phyloP scores from a whole-genome alignment of 2,113 vertebrate genomes.

The Varanus salvator region DNA sequence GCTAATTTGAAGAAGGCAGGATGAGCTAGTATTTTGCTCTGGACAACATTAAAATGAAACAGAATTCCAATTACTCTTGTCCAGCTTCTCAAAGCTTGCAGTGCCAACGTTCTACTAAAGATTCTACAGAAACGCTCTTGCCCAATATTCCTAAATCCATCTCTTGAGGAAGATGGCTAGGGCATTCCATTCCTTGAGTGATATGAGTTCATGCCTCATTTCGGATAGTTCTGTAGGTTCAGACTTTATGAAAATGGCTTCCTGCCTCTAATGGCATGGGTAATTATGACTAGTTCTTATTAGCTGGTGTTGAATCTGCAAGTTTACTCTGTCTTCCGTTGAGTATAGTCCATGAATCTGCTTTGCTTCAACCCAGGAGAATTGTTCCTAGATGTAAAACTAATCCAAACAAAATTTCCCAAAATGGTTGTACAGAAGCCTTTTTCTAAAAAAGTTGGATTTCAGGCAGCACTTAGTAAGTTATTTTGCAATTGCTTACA shows the following conservation, averaged over 20 bases:
- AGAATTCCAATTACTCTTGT: background rate
- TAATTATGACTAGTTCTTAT: background rate
- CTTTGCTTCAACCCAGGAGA: fast-evolving
- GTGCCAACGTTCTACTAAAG: background rate
- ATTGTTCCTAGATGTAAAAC: background rate
- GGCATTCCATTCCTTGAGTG: background rate
- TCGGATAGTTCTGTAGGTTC: fast-evolving
- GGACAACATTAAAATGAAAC: background rate
- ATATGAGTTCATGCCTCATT: background rate
- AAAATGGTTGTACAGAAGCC: background rate
- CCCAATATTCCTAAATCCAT: background rate
- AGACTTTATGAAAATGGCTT: background rate
- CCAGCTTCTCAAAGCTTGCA: background rate
- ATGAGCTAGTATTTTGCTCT: background rate
- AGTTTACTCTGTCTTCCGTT: background rate
- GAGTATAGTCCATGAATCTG: background rate
- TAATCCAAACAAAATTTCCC: fast-evolving
- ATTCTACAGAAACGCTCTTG: background rate
- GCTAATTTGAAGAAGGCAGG: background rate
- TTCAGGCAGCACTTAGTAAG: background rate
- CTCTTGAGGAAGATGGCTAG: background rate
- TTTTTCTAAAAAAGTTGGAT: background rate
- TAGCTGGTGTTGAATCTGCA: fast-evolving
- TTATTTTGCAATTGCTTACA: background rate
- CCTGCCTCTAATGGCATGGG: fast-evolving